These are phyloP conservation scores for Stegana nigrithorax DNA, from an alignment of 2,888 invertebrate species.

Conservation along the genomic window DNA sequence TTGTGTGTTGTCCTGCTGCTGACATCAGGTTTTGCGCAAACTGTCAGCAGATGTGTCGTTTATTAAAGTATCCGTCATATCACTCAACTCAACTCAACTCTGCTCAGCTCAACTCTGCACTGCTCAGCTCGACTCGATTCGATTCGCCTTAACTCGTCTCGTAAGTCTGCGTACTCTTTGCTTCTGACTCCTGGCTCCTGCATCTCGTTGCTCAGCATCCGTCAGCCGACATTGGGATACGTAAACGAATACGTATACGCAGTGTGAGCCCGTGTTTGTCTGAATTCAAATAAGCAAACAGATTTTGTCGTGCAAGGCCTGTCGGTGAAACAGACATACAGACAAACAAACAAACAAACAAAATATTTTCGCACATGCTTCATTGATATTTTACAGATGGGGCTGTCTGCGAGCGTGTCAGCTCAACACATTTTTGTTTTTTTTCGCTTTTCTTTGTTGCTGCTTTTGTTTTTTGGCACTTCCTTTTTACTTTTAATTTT, in stretches of 20 bases:
- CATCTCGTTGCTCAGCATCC: no score
- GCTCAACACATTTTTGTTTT: no score
- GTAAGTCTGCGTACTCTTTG: no score
- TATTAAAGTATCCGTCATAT: slow-evolving; percentile 11
- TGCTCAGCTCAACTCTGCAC: background rate
- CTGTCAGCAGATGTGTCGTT: slow-evolving; percentile 17
- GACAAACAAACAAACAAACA: background rate
- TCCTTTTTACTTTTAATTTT: no score
- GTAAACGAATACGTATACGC: no score
- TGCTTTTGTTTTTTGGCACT: no score
- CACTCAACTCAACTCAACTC: background rate
- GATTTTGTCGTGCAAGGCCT: background rate
- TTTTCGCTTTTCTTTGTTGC: no score
- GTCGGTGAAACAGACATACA: background rate
- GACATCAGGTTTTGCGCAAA: slow-evolving; percentile 13
- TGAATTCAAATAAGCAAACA: background rate
- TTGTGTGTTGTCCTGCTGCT: slow-evolving; percentile 12
- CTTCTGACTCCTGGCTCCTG: no score
- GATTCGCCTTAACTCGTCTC: no score
- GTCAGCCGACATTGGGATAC: no score
- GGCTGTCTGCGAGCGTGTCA: background rate
- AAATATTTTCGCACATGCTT: background rate
- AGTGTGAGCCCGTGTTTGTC: background rate
- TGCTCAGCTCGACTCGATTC: no score
- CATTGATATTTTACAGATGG: background rate